phyloP scores from a whole-genome alignment of 2,888 invertebrate genomes.

The Drosophila algonquin region DNA sequence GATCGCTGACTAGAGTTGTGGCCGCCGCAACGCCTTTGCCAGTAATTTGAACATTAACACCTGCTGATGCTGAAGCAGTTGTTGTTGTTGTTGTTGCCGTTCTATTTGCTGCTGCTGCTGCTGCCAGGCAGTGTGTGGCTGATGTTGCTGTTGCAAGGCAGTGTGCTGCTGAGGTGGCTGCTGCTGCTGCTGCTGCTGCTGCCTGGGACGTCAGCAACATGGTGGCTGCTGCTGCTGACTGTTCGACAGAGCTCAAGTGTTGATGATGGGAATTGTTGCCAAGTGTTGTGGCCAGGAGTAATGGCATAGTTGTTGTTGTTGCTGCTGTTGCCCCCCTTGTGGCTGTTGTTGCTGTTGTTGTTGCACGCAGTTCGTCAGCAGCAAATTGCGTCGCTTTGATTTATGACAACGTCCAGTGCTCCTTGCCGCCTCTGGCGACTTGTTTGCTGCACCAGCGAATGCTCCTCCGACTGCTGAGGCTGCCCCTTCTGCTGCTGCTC shows the following conservation, averaged over 20 bases:
- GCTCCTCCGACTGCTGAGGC: not conserved
- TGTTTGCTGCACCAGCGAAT: constrained; percentile 63
- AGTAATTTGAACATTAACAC: constrained; percentile 83
- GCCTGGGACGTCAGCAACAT: constrained; percentile 62
- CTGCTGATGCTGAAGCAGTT: constrained; percentile 59
- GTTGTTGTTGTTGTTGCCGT: constrained; percentile 49
- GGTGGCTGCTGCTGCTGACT: constrained; percentile 58
- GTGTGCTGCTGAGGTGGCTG: constrained; percentile 49
- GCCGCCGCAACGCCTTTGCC: constrained; percentile 77
- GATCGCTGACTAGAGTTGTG: constrained; percentile 67
- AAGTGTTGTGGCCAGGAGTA: constrained; percentile 53
- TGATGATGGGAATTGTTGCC: constrained; percentile 68
- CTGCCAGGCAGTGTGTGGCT: constrained; percentile 39
- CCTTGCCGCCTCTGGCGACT: constrained; percentile 63
- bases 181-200: constrained; percentile 39
- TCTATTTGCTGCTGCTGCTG: constrained; percentile 43
- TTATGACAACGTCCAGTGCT: constrained; percentile 75
- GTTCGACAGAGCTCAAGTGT: constrained; percentile 63
- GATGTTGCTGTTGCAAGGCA: constrained; percentile 49
- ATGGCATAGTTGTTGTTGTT: constrained; percentile 53
- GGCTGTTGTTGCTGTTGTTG: constrained; percentile 48
- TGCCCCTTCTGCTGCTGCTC: constrained; percentile 10
- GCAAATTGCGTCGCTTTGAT: constrained; percentile 82
- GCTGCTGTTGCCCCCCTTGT: constrained; percentile 24
- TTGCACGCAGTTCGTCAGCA: constrained; percentile 77